Conservation (phyloP, 1,140 invertebrate species). For the Sogatella furcifera region DNA sequence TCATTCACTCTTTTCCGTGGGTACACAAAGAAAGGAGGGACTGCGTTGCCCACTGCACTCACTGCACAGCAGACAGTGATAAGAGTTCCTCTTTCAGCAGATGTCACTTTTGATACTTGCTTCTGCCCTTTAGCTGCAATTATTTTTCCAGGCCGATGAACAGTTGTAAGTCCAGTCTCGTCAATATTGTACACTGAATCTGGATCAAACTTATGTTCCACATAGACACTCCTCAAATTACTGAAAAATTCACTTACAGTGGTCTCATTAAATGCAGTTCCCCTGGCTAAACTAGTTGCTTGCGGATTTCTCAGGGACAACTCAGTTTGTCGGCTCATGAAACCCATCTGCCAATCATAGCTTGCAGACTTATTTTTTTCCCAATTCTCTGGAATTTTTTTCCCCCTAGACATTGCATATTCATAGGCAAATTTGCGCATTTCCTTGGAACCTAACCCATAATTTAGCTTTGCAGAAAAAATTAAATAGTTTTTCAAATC, state of each 20-base stretch:
- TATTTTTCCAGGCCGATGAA: slow-evolving; percentile 23
- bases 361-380: too few relatives aligned
- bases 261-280: slow-evolving; percentile 32
- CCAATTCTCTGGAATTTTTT: too few relatives aligned
- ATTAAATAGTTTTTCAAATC: too few relatives aligned
- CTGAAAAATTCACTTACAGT: slow-evolving; percentile 30
- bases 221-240: slow-evolving; percentile 20
- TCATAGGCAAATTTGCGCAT: too few relatives aligned
- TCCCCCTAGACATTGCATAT: too few relatives aligned
- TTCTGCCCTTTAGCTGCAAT: slow-evolving; percentile 26
- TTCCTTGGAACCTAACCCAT: too few relatives aligned
- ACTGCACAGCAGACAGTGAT: slow-evolving; percentile 24
- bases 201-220: slow-evolving; percentile 13
- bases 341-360: too few relatives aligned
- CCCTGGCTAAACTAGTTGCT: slow-evolving; percentile 30
- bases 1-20: slow-evolving; percentile 25
- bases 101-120: slow-evolving; percentile 23
- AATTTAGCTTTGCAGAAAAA: too few relatives aligned
- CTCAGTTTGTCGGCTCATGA: too few relatives aligned
- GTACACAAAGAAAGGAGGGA: slow-evolving; percentile 30
- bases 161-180: slow-evolving; percentile 31
- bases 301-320: slow-evolving; percentile 32
- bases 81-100: slow-evolving; percentile 24
- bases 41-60: slow-evolving; percentile 28
- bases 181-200: slow-evolving; percentile 30